phyloP scores from a whole-genome alignment of 2,888 invertebrate genomes.

The Junonia oenone region DNA sequence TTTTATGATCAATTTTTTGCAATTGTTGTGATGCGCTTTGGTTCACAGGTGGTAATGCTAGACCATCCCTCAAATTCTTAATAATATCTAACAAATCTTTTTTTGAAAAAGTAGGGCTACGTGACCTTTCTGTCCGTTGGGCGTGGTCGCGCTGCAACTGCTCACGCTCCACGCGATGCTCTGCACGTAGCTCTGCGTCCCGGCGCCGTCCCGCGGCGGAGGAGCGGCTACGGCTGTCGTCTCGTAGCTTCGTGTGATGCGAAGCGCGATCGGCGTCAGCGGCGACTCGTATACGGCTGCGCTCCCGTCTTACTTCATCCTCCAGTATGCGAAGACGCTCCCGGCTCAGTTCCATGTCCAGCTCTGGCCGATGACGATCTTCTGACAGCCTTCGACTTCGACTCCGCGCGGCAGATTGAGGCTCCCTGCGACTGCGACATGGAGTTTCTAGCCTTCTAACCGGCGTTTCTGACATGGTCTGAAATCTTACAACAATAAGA shows the following conservation, averaged over 20 bases:
- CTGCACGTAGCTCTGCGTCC: neutral
- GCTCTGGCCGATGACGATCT: neutral
- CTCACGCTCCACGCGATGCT: neutral
- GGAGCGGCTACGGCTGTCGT: neutral
- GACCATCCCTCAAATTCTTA: conserved; percentile 1
- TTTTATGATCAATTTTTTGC: neutral
- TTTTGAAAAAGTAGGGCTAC: conserved; percentile 13
- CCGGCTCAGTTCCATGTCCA: neutral
- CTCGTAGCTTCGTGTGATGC: neutral
- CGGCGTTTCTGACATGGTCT: too few relatives aligned
- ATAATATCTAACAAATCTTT: conserved; percentile 10
- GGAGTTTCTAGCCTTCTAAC: too few relatives aligned
- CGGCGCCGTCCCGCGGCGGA: neutral
- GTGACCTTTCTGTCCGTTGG: neutral
- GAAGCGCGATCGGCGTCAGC: neutral
- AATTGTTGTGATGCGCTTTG: neutral
- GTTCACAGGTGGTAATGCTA: conserved; percentile 1
- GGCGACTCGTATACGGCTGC: neutral
- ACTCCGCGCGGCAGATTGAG: neutral
- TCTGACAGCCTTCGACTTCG: neutral
- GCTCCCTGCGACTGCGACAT: too few relatives aligned
- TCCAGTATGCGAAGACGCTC: neutral
- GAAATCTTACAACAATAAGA: too few relatives aligned
- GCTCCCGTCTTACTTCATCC: neutral
- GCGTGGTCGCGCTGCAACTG: neutral